Evolutionary conservation across 2,797 vertebrate species (phyloP).

Genomic region (Phalloptychus januarius): DNA sequence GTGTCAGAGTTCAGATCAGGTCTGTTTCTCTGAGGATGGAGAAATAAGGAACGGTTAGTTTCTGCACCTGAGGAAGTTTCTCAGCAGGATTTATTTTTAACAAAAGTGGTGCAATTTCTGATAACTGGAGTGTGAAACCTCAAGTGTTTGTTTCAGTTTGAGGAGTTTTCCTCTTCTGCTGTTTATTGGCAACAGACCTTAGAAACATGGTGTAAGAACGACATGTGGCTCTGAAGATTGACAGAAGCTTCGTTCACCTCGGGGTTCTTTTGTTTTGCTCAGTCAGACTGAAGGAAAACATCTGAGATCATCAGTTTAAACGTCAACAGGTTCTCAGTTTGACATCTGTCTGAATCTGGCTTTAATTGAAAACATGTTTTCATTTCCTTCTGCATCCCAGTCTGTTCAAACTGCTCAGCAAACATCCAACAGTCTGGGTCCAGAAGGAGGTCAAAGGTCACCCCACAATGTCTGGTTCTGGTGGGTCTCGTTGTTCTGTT

Average conservation of each 20-base stretch:
- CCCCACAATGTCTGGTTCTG: not conserved
- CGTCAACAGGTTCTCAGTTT: not conserved
- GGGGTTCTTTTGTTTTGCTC: not conserved
- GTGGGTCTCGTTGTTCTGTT: conserved; percentile 23
- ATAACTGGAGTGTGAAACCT: not conserved
- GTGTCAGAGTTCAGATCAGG: not conserved
- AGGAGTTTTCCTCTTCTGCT: not conserved
- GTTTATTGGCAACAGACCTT: not conserved
- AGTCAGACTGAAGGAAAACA: not conserved
- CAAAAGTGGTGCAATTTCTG: not conserved
- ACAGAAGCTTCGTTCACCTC: not conserved
- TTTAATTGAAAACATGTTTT: too few species aligned
- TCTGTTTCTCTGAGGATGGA: not conserved
- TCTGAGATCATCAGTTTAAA: not conserved
- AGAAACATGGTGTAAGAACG: not conserved
- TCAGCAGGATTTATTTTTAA: not conserved
- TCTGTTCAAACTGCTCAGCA: not conserved
- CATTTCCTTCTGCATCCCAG: too few species aligned
- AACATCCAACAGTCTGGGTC: not conserved
- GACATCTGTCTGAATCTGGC: not conserved
- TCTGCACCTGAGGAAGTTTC: not conserved
- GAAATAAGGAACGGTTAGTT: not conserved
- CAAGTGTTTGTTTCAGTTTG: not conserved
- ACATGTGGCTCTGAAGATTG: not conserved
- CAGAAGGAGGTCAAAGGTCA: conserved; percentile 4